phyloP scores from a whole-genome alignment of 2,888 invertebrate species.

The Apamea monoglypha region DNA sequence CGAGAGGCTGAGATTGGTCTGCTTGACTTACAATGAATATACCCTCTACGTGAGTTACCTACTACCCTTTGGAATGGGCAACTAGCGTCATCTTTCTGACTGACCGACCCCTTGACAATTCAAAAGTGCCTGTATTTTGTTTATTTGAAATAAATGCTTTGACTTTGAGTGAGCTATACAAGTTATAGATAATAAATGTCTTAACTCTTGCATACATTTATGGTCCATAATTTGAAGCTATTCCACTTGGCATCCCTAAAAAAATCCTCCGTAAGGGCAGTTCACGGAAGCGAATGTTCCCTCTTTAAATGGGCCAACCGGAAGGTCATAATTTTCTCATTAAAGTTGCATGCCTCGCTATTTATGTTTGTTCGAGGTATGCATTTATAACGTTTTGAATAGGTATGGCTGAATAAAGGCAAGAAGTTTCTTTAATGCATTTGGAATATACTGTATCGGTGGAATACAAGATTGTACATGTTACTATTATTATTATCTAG shows the following conservation, averaged over 20 bases:
- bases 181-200: neutral
- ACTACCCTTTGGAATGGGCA: too few species aligned
- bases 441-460: neutral
- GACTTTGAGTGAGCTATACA: neutral
- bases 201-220: neutral
- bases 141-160: too few species aligned
- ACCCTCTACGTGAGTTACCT: neutral
- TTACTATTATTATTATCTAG: neutral
- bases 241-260: neutral
- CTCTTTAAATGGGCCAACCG: neutral
- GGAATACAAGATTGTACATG: neutral
- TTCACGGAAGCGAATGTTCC: neutral
- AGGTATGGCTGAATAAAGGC: neutral
- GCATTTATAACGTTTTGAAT: neutral
- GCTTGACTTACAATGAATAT: conserved; percentile 4
- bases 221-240: neutral
- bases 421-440: neutral
- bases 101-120: too few species aligned
- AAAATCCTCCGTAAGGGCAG: neutral
- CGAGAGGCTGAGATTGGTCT: neutral
- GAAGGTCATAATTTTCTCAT: neutral
- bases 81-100: too few species aligned
- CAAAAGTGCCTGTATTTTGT: too few species aligned
- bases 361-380: conserved; percentile 9
- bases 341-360: too few species aligned